A percentile compares a stretch with the other conserved stretches of the same genome.
Evolutionary conservation across 2,888 invertebrate genomes (phyloP).

Genomic region (Dryadula phaetusa): DNA sequence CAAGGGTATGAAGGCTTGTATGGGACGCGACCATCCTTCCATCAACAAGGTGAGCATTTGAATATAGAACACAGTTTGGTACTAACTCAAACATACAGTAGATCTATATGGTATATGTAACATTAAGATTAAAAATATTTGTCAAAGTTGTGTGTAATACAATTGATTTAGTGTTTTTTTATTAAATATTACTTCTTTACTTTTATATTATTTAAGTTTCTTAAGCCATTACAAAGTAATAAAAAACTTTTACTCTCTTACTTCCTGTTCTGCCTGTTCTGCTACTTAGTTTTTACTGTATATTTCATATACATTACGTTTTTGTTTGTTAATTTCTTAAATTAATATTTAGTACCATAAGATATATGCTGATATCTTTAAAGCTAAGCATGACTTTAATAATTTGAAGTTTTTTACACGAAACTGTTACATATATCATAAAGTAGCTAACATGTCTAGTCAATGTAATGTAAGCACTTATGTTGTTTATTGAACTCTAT

Average conservation of each 20-base stretch:
- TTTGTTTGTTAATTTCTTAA: too few species aligned
- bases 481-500: slow-evolving; percentile 53
- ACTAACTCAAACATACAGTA: slow-evolving; percentile 54
- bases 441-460: slow-evolving; percentile 38
- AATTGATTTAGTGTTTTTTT: background rate
- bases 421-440: slow-evolving; percentile 34
- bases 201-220: too few species aligned
- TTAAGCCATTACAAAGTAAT: too few species aligned
- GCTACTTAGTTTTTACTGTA: background rate
- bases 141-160: too few species aligned
- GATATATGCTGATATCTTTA: too few species aligned
- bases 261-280: too few species aligned
- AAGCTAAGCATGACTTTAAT: too few species aligned
- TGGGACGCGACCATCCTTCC: slow-evolving; percentile 95
- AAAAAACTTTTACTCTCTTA: too few species aligned
- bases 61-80: slow-evolving; percentile 54
- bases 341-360: too few species aligned
- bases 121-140: slow-evolving; percentile 28
- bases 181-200: background rate
- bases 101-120: slow-evolving; percentile 33
- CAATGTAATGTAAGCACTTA: slow-evolving; percentile 24
- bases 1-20: slow-evolving; percentile 97
- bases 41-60: slow-evolving; percentile 90
- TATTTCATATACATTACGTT: too few species aligned
- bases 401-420: background rate